Base-by-base conservation (phyloP, 2,113 vertebrate genomes). In the Passer domesticus region DNA sequence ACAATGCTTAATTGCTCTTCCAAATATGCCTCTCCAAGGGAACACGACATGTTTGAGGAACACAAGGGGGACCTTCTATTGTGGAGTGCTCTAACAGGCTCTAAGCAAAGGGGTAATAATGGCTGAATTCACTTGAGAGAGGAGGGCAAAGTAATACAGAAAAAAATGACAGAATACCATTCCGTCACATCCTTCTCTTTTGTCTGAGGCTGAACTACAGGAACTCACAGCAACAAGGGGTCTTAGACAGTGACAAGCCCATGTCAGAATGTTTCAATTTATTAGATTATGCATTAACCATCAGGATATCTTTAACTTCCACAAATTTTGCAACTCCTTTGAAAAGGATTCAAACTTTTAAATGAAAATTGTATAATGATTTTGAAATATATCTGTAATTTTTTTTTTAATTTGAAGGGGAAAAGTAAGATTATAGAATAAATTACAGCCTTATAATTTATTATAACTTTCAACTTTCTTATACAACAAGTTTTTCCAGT, bases 1-100 rank as follows among this genome's bases (percentile, higher is more conserved):
- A 94, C 93, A 93, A 94, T 95, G 74, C 81, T 77, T 96, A 96
- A 96, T 96, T 95, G 84, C 92, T 92, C 87, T 92, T 96, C 93
- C 92, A 91, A 91, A 94, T 72, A 72, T 82, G 70, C 84, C 70
- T 89, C 90, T 94, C 84, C 78, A 79, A 91, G 78, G 81, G 78
- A 94, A 91, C 6, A 5, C 28, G 30, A 95, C 62, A 91, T 82
- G 35, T 92, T 94, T 78, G 87, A 95, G 63, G 84, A 96, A 72
- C 83, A 84, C 90, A 68, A 92, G 93, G 84, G 94, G 24, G 70
- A 95, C 90, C 35, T 92, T 92, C 84, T 87, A 95, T 96, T 96
- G 93, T 82, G 74, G 77, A 92, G 80, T 64, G 52, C 92, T 91
- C 78, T 96, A 87, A 89, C 58, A 89, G 90, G 49, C 87, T 92